Percentiles rank a stretch among this genome's conserved stretches.
Evolutionary conservation across 2,113 vertebrate genomes (phyloP).

Genomic region (Ochotona princeps): DNA sequence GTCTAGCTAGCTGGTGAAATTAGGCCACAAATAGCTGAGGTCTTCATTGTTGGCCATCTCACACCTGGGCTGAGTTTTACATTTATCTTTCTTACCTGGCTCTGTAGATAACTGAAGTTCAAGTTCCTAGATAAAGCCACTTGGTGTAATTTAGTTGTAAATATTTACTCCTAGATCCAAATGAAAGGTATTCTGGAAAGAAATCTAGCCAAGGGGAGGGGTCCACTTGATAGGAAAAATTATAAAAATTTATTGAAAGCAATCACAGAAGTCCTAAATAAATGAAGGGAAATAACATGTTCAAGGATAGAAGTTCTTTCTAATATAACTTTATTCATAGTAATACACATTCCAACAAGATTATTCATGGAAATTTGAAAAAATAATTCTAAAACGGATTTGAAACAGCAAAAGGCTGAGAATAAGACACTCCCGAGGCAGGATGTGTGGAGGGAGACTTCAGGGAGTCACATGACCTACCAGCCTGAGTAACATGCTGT

Average conservation of each 20-base stretch:
- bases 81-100: not conserved
- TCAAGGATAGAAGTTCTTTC: not conserved
- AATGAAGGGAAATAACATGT: conserved; percentile 13
- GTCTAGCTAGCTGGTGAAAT: not conserved
- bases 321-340: not conserved
- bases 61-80: not conserved
- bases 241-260: conserved; percentile 22
- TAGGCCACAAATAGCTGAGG: not conserved
- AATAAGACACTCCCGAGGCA: not conserved
- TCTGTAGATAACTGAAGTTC: not conserved
- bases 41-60: not conserved
- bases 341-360: not conserved
- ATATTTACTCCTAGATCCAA: not conserved
- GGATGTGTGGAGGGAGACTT: not conserved
- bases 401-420: not conserved
- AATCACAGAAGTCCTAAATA: not conserved
- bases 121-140: not conserved
- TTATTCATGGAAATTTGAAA: not conserved
- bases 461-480: not conserved
- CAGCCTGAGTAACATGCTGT: not conserved
- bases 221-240: not conserved
- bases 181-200: conserved; percentile 3
- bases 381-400: conserved; percentile 25
- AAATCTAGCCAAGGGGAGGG: not conserved
- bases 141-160: not conserved